Percentiles rank a stretch among this genome's conserved stretches.
phyloP scores from a whole-genome alignment of 2,113 vertebrate species.

The Rhabdornis inornatus region DNA sequence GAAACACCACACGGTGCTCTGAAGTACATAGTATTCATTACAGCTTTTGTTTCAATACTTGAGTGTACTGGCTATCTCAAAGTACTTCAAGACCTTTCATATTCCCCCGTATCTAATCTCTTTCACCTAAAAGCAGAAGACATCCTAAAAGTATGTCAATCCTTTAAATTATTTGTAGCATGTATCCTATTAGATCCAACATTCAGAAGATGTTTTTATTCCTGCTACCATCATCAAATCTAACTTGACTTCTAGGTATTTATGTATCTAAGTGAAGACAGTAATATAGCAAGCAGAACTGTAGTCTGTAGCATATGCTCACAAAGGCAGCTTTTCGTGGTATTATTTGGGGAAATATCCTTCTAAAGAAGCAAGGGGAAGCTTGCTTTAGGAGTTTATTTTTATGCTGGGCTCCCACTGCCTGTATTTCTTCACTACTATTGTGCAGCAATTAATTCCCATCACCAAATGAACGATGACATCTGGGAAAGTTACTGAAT shows the following conservation, averaged over 20 bases:
- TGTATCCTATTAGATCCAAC: background rate
- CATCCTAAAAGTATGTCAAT: background rate
- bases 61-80: background rate
- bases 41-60: background rate
- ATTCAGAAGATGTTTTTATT: background rate
- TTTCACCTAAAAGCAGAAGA: background rate
- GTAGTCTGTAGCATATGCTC: background rate
- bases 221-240: background rate
- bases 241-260: background rate
- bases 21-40: background rate
- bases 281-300: background rate
- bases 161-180: background rate
- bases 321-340: background rate
- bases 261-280: background rate
- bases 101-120: background rate
- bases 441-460: background rate
- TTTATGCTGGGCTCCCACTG: background rate
- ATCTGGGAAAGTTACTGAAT: background rate
- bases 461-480: background rate
- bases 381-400: background rate
- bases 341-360: background rate
- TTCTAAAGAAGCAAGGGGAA: background rate
- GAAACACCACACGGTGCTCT: background rate
- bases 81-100: background rate
- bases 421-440: background rate